A percentile compares a stretch with the other conserved stretches of the same genome.
Evolutionary conservation across 2,888 invertebrate species (phyloP).

Genomic region (Zaprionus bogoriensis): DNA sequence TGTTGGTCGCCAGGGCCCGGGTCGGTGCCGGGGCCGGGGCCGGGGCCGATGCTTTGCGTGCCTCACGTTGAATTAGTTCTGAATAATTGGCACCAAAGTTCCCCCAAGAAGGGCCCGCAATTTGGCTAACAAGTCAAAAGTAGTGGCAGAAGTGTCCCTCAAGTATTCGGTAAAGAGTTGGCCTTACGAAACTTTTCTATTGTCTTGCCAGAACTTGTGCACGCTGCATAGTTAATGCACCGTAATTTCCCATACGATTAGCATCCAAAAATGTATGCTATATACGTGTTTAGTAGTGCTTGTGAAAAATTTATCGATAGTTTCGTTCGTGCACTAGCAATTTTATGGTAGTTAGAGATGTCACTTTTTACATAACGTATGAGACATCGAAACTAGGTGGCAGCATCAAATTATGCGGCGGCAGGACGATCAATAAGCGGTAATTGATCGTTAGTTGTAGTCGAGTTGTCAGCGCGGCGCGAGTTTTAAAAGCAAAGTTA

Average conservation of each 20-base stretch:
- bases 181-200: neutral
- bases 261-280: neutral
- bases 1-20: constrained; percentile 35
- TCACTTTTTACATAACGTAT: too few species aligned
- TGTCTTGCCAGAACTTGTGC: neutral
- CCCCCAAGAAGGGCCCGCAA: constrained; percentile 18
- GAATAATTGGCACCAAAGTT: constrained; percentile 68
- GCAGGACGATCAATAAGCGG: too few species aligned
- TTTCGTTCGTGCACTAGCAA: too few species aligned
- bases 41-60: constrained; percentile 64
- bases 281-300: too few species aligned
- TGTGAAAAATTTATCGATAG: too few species aligned
- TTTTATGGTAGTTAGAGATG: too few species aligned
- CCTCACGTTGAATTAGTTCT: constrained; percentile 64
- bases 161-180: neutral
- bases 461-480: too few species aligned
- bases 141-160: neutral
- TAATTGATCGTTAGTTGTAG: too few species aligned
- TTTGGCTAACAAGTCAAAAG: constrained; percentile 18
- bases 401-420: too few species aligned
- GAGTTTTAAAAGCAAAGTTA: too few species aligned
- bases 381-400: too few species aligned
- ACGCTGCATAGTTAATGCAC: neutral
- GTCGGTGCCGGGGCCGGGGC: constrained; percentile 52
- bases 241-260: neutral